Evolutionary conservation across 2,797 vertebrate species (phyloP).

Genomic region (Enteromius unitaeniatus): DNA sequence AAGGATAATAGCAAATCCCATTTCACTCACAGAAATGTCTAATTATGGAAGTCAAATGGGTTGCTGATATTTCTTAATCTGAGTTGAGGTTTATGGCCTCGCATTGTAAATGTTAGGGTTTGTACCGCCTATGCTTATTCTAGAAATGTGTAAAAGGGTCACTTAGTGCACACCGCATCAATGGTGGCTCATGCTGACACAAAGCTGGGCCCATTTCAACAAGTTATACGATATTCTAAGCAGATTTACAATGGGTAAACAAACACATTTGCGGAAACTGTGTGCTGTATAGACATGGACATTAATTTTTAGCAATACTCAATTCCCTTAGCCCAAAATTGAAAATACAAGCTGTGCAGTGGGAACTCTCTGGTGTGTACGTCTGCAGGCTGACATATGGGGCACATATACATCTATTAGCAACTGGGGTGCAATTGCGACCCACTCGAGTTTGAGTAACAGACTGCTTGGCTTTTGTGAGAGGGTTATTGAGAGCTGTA

Average conservation of each 20-base stretch:
- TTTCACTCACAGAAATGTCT: constrained; percentile 9
- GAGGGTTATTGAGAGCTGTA: constrained; percentile 5
- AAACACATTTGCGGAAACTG: constrained; percentile 38
- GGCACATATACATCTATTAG: constrained; percentile 22
- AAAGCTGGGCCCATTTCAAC: constrained; percentile 36
- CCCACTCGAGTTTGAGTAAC: constrained; percentile 16
- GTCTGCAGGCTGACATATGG: constrained; percentile 38
- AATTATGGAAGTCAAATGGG: neutral
- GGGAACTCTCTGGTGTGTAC: constrained; percentile 27
- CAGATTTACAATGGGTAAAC: constrained; percentile 52
- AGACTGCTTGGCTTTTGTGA: constrained; percentile 1
- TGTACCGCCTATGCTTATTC: constrained; percentile 4
- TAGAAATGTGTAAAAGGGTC: constrained; percentile 37
- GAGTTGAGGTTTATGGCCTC: constrained; percentile 14
- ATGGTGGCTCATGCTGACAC: constrained; percentile 31
- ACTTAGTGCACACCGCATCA: neutral
- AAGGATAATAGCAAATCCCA: neutral
- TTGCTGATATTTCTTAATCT: neutral
- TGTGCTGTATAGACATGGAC: constrained; percentile 7
- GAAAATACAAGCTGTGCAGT: constrained; percentile 20
- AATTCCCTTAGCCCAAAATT: constrained; percentile 31
- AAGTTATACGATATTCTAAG: constrained; percentile 25
- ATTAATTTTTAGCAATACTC: constrained; percentile 37
- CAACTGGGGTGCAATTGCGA: constrained; percentile 44
- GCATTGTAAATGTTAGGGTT: constrained; percentile 18